Evolutionary conservation across 1,140 invertebrate species (phyloP).

Genomic region (Triops longicaudatus): DNA sequence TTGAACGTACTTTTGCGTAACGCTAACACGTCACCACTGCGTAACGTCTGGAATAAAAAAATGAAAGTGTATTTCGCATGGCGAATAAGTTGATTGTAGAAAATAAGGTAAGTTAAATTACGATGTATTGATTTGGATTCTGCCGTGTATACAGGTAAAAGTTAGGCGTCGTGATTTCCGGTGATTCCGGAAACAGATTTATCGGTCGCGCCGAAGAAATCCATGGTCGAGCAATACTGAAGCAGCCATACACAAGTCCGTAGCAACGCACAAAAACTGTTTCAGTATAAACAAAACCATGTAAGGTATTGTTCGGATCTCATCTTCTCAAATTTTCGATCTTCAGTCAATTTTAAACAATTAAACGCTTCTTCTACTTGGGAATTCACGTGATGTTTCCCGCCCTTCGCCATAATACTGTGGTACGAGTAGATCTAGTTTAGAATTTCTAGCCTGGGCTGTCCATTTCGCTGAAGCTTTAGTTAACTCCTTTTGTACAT

Average conservation of each 20-base stretch:
- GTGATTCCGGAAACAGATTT: slow-evolving; percentile 60
- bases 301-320: background rate
- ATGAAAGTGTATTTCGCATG: background rate
- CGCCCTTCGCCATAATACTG: too few relatives aligned
- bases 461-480: too few relatives aligned
- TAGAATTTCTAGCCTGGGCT: too few relatives aligned
- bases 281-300: background rate
- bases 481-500: too few relatives aligned
- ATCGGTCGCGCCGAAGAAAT: slow-evolving; percentile 61
- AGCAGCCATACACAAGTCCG: slow-evolving; percentile 72
- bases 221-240: slow-evolving; percentile 70
- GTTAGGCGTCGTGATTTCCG: slow-evolving; percentile 47
- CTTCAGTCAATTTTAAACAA: too few relatives aligned
- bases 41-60: slow-evolving; percentile 11
- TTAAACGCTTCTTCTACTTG: too few relatives aligned
- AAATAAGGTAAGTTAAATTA: slow-evolving; percentile 27
- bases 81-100: slow-evolving; percentile 16
- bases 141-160: slow-evolving; percentile 45
- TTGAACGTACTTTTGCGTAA: slow-evolving; percentile 20
- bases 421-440: too few relatives aligned
- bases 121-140: slow-evolving; percentile 45
- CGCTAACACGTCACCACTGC: slow-evolving; percentile 18
- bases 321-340: background rate
- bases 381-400: too few relatives aligned
- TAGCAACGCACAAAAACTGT: slow-evolving; percentile 40